Percentiles rank a stretch among this genome's conserved stretches.
phyloP scores from a whole-genome alignment of 1,140 invertebrate species.

The Megalopta genalis region DNA sequence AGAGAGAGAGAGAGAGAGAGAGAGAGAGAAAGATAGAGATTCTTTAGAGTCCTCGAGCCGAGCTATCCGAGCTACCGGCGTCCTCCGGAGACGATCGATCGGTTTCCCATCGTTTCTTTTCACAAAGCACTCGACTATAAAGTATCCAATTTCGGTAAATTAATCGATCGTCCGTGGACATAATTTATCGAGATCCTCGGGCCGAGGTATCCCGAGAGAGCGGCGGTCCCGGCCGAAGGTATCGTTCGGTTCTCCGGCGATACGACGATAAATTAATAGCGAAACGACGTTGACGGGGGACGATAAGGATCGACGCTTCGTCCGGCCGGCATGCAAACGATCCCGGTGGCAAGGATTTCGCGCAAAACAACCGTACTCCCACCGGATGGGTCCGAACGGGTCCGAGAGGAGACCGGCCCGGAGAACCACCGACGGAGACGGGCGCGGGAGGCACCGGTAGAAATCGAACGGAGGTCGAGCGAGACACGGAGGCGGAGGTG shows the following conservation, averaged over 20 bases:
- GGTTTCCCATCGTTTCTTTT: constrained; percentile 41
- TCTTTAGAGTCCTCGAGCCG: background rate
- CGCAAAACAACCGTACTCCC: constrained; percentile 37
- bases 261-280: constrained; percentile 63
- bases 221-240: constrained; percentile 49
- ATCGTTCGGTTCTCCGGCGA: constrained; percentile 48
- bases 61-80: constrained; percentile 16
- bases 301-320: constrained; percentile 61
- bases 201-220: constrained; percentile 53
- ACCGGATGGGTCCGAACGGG: background rate
- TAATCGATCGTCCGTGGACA: constrained; percentile 56
- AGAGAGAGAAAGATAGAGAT: background rate
- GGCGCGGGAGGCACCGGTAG: background rate
- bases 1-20: too few relatives aligned
- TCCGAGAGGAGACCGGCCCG: background rate
- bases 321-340: constrained; percentile 52
- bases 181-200: constrained; percentile 58
- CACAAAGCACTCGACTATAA: constrained; percentile 28
- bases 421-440: constrained; percentile 1
- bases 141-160: constrained; percentile 51
- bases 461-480: constrained; percentile 6
- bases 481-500: background rate
- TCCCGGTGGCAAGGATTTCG: constrained; percentile 52
- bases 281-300: constrained; percentile 65
- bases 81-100: constrained; percentile 6